Conservation (phyloP, 30 jellyfish, hydroid and myxozoan genomes). For the Mastigias papua region DNA sequence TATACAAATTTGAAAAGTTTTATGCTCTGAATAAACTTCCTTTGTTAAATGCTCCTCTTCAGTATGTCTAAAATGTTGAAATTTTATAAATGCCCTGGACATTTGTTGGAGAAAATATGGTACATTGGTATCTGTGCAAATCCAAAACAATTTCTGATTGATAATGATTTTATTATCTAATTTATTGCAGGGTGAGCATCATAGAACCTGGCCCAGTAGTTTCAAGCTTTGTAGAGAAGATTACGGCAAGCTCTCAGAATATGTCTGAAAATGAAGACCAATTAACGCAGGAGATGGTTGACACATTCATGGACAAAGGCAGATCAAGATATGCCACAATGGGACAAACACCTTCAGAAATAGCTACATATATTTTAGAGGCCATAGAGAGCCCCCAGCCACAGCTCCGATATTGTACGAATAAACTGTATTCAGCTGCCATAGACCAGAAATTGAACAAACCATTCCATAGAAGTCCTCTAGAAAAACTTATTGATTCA, state of each 20-base stretch:
- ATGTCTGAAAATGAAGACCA: constrained; percentile 21
- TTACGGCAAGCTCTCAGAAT: constrained; percentile 3
- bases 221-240: constrained; percentile 41
- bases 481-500: background rate
- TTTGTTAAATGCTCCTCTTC: too few relatives aligned
- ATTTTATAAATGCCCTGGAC: too few relatives aligned
- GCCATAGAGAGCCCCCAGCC: constrained; percentile 53
- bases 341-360: constrained; percentile 79
- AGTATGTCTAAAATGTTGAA: too few relatives aligned
- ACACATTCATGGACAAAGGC: constrained; percentile 80
- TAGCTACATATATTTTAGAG: constrained; percentile 35
- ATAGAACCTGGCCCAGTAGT: constrained; percentile 75
- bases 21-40: too few relatives aligned
- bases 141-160: too few relatives aligned
- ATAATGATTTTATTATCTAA: background rate
- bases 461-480: background rate
- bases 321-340: constrained; percentile 60
- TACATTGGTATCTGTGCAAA: too few relatives aligned
- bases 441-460: constrained; percentile 49
- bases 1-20: too few relatives aligned
- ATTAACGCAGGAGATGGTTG: constrained; percentile 55
- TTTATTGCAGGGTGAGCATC: constrained; percentile 44
- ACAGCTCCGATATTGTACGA: constrained; percentile 45
- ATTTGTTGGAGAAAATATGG: too few relatives aligned
- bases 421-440: constrained; percentile 61